Conservation (phyloP, 2,888 invertebrate genomes). For the Dorcus parallelipipedus region DNA sequence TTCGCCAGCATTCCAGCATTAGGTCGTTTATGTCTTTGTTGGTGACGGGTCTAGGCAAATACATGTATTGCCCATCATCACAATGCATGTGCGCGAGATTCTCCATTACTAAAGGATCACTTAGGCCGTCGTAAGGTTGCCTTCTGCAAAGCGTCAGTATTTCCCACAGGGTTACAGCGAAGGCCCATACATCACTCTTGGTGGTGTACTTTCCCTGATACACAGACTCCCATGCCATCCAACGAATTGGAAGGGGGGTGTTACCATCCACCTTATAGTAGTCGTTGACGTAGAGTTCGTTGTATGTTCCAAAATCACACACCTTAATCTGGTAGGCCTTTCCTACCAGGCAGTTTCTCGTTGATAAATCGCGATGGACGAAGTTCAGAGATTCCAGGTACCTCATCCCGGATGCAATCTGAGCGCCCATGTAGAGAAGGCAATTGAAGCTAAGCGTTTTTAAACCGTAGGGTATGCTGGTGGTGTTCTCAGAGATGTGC, state of each 20-base stretch:
- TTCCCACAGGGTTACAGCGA: slow-evolving; percentile 85
- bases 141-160: slow-evolving; percentile 74
- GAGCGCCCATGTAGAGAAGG: slow-evolving; percentile 76
- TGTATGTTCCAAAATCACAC: slow-evolving; percentile 82
- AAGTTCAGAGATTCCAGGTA: slow-evolving; percentile 86
- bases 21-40: slow-evolving; percentile 81
- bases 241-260: slow-evolving; percentile 77
- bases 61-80: slow-evolving; percentile 59
- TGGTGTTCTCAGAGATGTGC: slow-evolving; percentile 60
- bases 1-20: slow-evolving; percentile 83
- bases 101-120: slow-evolving; percentile 76
- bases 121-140: slow-evolving; percentile 72
- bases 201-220: slow-evolving; percentile 80
- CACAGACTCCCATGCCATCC: slow-evolving; percentile 89
- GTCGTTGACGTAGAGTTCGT: slow-evolving; percentile 73
- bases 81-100: slow-evolving; percentile 71
- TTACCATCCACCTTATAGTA: slow-evolving; percentile 80
- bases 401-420: slow-evolving; percentile 87
- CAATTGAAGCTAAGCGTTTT: slow-evolving; percentile 69
- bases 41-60: slow-evolving; percentile 66
- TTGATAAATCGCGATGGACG: slow-evolving; percentile 85
- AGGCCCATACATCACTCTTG: slow-evolving; percentile 89
- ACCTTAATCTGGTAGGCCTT: slow-evolving; percentile 78
- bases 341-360: slow-evolving; percentile 84
- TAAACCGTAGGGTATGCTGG: slow-evolving; percentile 56